A percentile compares a stretch with the other conserved stretches of the same genome.
Conservation (phyloP, 2,888 invertebrate species). For the Macrophya annulata region DNA sequence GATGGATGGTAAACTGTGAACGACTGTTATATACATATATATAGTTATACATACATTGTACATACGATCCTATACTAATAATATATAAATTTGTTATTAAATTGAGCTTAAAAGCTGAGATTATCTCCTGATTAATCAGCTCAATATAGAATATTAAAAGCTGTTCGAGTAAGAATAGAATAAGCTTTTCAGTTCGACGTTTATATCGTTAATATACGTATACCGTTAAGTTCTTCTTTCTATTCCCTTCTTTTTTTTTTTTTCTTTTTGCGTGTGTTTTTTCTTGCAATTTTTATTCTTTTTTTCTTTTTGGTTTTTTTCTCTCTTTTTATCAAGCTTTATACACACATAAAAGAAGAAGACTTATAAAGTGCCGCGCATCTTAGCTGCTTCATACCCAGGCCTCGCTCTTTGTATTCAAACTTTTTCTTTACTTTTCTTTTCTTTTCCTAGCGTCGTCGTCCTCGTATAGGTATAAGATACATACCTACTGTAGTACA, state of each 20-base stretch:
- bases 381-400: conserved; percentile 14
- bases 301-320: background rate
- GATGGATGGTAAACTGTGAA: background rate
- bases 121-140: background rate
- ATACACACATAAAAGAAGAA: conserved; percentile 8
- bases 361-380: conserved; percentile 10
- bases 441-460: background rate
- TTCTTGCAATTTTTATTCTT: background rate
- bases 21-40: background rate
- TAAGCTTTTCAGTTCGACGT: background rate
- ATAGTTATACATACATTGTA: too few species aligned
- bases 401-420: background rate
- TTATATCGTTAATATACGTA: background rate
- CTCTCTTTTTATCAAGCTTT: background rate
- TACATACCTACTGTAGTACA: background rate
- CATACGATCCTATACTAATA: too few species aligned
- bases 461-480: background rate
- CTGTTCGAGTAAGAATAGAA: background rate
- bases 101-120: conserved; percentile 14
- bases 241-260: background rate
- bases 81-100: background rate
- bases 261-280: too few species aligned
- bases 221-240: background rate
- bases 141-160: background rate
- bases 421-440: background rate